phyloP scores from a whole-genome alignment of 2,797 vertebrate species.

The Florisuga fusca region DNA sequence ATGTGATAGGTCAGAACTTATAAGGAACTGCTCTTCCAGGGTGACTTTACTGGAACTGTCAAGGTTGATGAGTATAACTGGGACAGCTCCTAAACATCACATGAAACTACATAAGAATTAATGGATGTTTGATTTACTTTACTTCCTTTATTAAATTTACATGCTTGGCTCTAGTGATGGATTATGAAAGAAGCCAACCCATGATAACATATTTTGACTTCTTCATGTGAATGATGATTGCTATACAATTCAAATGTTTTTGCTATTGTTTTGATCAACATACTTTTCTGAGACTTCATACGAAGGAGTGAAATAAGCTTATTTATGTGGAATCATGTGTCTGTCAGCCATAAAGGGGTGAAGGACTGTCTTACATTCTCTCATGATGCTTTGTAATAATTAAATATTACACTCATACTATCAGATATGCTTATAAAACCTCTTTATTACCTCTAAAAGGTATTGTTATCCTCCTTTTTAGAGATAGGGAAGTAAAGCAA shows the following conservation, averaged over 20 bases:
- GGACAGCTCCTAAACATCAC: conserved; percentile 53
- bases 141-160: conserved; percentile 5
- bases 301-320: background rate
- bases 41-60: conserved; percentile 25
- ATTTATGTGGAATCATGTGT: background rate
- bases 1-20: conserved; percentile 46
- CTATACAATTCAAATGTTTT: background rate
- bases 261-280: background rate
- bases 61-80: conserved; percentile 62
- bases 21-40: background rate
- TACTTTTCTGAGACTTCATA: background rate
- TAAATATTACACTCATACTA: background rate
- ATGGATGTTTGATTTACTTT: conserved; percentile 32
- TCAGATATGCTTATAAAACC: background rate
- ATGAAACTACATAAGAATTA: conserved; percentile 47
- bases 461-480: background rate
- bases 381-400: background rate
- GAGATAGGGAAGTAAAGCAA: background rate
- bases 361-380: background rate
- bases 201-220: background rate
- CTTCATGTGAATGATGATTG: background rate
- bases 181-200: background rate
- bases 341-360: background rate
- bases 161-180: background rate
- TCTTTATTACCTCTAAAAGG: background rate